Evolutionary conservation across 2,888 invertebrate species (phyloP).

Genomic region (Eulithis testata): DNA sequence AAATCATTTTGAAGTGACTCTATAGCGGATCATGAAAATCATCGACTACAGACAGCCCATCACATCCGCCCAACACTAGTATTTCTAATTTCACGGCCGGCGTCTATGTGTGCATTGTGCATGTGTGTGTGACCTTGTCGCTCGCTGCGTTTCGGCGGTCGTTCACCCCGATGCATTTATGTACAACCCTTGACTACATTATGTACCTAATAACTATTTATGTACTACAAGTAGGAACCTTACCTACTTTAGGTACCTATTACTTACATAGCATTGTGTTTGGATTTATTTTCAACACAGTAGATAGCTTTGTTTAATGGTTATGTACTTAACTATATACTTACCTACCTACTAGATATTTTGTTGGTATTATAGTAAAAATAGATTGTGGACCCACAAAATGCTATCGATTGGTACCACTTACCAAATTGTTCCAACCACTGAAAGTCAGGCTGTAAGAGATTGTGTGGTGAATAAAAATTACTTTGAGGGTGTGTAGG

Average conservation of each 20-base stretch:
- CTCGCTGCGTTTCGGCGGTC: constrained; percentile 80
- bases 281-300: too few relatives aligned
- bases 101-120: constrained; percentile 61
- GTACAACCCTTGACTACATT: constrained; percentile 70
- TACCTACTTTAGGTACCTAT: constrained; percentile 1
- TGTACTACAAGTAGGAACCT: constrained; percentile 1
- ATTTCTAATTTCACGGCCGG: constrained; percentile 82
- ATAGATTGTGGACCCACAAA: too few relatives aligned
- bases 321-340: too few relatives aligned
- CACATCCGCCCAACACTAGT: constrained; percentile 61
- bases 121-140: constrained; percentile 81
- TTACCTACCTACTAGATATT: too few relatives aligned
- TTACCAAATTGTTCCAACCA: too few relatives aligned
- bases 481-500: too few relatives aligned
- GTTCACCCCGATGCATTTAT: constrained; percentile 72
- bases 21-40: constrained; percentile 2
- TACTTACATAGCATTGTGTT: too few relatives aligned
- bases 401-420: too few relatives aligned
- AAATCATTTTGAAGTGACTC: neutral
- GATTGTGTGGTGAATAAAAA: too few relatives aligned
- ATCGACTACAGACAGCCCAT: constrained; percentile 45
- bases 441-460: too few relatives aligned
- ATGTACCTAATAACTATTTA: constrained; percentile 31
- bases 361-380: too few relatives aligned
- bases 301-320: too few relatives aligned